phyloP scores from a whole-genome alignment of 2,797 vertebrate genomes.

The Girardinus metallicus region DNA sequence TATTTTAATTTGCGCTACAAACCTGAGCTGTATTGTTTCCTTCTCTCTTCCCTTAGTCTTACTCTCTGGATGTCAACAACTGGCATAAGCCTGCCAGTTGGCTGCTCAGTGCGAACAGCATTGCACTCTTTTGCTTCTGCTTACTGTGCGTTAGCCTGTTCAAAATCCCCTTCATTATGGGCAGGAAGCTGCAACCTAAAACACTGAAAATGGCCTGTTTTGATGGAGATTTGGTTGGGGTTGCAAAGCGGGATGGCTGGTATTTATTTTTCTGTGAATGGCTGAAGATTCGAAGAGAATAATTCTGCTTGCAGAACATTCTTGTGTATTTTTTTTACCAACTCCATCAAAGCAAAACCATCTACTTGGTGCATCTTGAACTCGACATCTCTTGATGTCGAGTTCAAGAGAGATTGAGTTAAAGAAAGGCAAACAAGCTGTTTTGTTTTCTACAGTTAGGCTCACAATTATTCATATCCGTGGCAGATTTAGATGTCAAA shows the following conservation, averaged over 20 bases:
- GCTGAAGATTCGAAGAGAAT: background rate
- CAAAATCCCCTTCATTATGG: conserved; percentile 4
- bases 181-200: background rate
- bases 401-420: background rate
- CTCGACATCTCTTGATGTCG: background rate
- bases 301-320: background rate
- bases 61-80: conserved; percentile 7
- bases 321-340: background rate
- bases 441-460: background rate
- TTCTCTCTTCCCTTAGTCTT: background rate
- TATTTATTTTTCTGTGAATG: background rate
- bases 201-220: conserved; percentile 10
- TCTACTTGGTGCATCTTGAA: background rate
- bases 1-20: conserved; percentile 9
- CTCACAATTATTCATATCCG: background rate
- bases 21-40: background rate
- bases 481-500: background rate
- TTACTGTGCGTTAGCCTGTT: conserved; percentile 1
- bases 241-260: background rate
- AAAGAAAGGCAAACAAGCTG: background rate
- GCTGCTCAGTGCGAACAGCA: conserved; percentile 1
- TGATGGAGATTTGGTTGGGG: background rate
- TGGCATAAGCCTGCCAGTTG: conserved; percentile 11
- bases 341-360: background rate
- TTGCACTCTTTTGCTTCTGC: conserved; percentile 4